Evolutionary conservation across 2,888 invertebrate species (phyloP).

Genomic region (Agapetus fuscipes): DNA sequence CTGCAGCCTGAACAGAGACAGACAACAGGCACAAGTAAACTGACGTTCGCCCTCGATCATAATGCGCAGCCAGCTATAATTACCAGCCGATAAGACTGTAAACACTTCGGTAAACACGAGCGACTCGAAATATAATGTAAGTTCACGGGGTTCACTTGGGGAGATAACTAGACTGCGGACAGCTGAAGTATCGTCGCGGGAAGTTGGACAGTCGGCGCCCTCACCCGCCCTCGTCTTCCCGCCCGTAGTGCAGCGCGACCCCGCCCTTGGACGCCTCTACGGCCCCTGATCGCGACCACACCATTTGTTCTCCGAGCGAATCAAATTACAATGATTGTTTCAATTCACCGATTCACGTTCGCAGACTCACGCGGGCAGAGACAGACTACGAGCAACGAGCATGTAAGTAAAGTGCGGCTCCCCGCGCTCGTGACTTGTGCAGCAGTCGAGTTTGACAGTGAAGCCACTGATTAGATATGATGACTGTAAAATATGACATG

Average conservation of each 20-base stretch:
- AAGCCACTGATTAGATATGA: slow-evolving; percentile 9
- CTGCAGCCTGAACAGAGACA: no score
- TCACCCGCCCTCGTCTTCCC: not conserved
- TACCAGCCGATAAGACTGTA: not conserved
- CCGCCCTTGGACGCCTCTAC: slow-evolving; percentile 25
- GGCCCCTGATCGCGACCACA: no score
- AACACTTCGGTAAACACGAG: slow-evolving; percentile 7
- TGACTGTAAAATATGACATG: slow-evolving; percentile 3
- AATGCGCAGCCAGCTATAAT: not conserved
- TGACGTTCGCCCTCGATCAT: no score
- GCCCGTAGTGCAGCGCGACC: slow-evolving; percentile 23
- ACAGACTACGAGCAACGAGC: no score
- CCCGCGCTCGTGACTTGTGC: no score
- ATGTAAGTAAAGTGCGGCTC: no score
- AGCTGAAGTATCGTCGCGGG: not conserved
- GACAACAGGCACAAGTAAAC: no score
- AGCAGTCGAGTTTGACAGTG: slow-evolving; percentile 4
- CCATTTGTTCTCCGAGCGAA: no score
- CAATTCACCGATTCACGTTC: no score
- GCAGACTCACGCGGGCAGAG: not conserved
- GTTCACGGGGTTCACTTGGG: slow-evolving; percentile 12
- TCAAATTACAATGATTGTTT: no score
- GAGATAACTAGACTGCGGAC: not conserved
- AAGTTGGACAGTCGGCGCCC: not conserved
- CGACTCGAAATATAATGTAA: slow-evolving; percentile 1